Conservation (phyloP, 2,113 vertebrate genomes). For the Plecturocebus donacophilus region DNA sequence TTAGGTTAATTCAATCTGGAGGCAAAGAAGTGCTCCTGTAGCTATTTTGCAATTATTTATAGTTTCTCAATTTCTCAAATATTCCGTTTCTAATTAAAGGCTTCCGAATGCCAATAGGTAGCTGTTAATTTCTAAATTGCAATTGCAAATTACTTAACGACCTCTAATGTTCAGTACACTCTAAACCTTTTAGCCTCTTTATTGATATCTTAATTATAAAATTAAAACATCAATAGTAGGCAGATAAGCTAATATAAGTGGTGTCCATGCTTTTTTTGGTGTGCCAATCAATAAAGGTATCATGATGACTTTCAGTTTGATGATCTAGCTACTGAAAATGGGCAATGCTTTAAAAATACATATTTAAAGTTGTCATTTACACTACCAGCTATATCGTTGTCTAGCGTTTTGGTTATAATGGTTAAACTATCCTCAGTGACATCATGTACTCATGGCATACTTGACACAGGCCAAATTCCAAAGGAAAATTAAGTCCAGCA, state of each 20-base stretch:
- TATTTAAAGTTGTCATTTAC: not conserved
- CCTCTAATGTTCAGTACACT: not conserved
- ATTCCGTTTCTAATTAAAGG: constrained; percentile 28
- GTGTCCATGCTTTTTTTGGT: not conserved
- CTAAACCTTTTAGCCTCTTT: constrained; percentile 21
- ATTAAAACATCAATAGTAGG: constrained; percentile 20
- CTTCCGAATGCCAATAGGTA: not conserved
- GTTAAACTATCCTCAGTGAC: not conserved
- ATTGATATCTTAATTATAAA: constrained; percentile 35
- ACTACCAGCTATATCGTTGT: not conserved
- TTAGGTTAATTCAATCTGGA: not conserved
- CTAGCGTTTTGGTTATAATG: not conserved
- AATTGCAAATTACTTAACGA: not conserved
- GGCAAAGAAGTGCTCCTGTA: not conserved
- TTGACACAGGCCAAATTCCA: not conserved
- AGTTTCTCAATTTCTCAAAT: not conserved
- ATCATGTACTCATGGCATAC: not conserved
- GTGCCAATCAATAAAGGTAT: constrained; percentile 23
- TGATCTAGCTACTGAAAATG: constrained; percentile 31
- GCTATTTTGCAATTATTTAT: not conserved
- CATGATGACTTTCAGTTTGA: not conserved
- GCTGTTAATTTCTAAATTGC: constrained; percentile 48
- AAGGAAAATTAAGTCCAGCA: not conserved
- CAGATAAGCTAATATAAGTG: not conserved
- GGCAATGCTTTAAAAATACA: not conserved